phyloP scores from a whole-genome alignment of 37 sponge, comb jelly and placozoan genomes.

The Geodia barretti region DNA sequence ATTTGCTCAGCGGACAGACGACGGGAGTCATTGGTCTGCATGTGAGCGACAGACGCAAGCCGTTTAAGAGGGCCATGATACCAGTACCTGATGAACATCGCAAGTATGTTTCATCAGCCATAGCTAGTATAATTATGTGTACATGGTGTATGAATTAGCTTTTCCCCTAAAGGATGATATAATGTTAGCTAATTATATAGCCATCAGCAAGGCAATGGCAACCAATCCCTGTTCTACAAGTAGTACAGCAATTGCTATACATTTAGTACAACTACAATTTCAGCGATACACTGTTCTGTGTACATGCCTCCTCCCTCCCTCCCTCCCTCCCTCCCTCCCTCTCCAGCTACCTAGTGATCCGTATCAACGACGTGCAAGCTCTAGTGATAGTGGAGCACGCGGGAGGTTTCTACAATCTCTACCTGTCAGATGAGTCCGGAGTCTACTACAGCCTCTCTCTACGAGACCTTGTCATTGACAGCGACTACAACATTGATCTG shows the following conservation, averaged over 20 bases:
- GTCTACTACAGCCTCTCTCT: slow-evolving; percentile 70
- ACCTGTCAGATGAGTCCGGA: slow-evolving; percentile 72
- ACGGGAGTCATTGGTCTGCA: neutral
- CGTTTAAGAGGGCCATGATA: slow-evolving; percentile 33
- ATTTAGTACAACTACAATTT: no score
- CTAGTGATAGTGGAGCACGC: slow-evolving; percentile 60
- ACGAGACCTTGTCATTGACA: slow-evolving; percentile 14
- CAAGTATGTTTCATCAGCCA: no score
- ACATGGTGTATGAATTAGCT: no score
- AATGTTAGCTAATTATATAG: no score
- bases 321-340: neutral
- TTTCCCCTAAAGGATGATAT: no score
- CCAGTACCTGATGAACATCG: no score
- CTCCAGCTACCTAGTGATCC: slow-evolving; percentile 35
- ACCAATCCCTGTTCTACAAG: neutral
- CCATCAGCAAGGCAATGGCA: no score
- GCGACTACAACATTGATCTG: slow-evolving; percentile 15
- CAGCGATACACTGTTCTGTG: no score
- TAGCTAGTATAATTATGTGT: no score
- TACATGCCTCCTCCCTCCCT: no score
- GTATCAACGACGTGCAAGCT: slow-evolving; percentile 49
- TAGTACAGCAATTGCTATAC: no score
- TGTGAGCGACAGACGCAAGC: slow-evolving; percentile 33
- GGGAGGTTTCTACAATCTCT: slow-evolving; percentile 56
- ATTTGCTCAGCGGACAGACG: slow-evolving; percentile 41